Conservation (phyloP, 1,140 invertebrate genomes). For the Drosophila sp. region DNA sequence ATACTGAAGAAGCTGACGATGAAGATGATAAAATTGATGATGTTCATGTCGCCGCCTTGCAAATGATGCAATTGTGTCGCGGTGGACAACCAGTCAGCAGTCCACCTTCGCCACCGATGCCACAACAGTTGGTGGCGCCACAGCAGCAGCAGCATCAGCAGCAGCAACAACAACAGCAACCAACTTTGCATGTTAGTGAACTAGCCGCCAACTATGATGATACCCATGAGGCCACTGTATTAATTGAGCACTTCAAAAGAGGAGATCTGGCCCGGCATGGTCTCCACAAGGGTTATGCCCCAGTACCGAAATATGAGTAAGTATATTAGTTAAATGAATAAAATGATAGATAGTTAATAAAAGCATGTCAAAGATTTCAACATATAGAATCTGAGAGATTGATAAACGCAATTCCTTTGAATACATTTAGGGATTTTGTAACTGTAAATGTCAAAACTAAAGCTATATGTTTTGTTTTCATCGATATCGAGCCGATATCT, state of each 20-base stretch:
- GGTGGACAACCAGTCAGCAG: constrained; percentile 47
- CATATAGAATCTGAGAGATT: not conserved
- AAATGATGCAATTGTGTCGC: constrained; percentile 68
- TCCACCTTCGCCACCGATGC: constrained; percentile 23
- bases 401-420: too few relatives aligned
- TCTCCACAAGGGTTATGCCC: constrained; percentile 74
- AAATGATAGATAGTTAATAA: not conserved
- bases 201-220: constrained; percentile 73
- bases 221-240: constrained; percentile 68
- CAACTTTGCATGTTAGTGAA: constrained; percentile 61
- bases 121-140: constrained; percentile 2
- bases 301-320: constrained; percentile 79
- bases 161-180: constrained; percentile 25
- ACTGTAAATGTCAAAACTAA: too few relatives aligned
- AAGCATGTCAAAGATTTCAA: not conserved
- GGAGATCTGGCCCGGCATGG: constrained; percentile 71
- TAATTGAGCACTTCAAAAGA: constrained; percentile 79
- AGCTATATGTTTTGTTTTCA: too few relatives aligned
- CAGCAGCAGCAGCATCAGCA: constrained; percentile 34
- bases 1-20: constrained; percentile 38
- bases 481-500: not conserved
- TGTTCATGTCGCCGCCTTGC: constrained; percentile 58
- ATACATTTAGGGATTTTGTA: too few relatives aligned
- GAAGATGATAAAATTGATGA: constrained; percentile 48
- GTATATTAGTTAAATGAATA: constrained; percentile 25